phyloP scores from a whole-genome alignment of 2,797 vertebrate species.

The Muraenolepis orangiensis region DNA sequence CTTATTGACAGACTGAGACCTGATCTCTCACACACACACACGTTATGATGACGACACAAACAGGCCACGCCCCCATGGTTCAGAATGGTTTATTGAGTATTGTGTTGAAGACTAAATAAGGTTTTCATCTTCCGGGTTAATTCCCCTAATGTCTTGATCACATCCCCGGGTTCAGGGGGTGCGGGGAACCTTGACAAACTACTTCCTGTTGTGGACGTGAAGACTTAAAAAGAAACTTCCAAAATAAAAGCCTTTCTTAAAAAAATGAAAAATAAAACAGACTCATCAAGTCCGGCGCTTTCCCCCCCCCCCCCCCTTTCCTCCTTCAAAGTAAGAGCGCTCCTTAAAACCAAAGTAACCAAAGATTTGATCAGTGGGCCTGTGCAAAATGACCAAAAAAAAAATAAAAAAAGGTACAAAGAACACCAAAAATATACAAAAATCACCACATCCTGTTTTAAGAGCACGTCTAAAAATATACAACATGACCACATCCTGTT shows the following conservation, averaged over 20 bases:
- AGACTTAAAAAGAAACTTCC: conserved; percentile 17
- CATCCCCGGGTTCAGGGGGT: conserved; percentile 52
- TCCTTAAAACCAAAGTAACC: conserved; percentile 38
- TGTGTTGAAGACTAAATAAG: background rate
- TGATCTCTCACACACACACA: no score
- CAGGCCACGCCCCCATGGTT: no score
- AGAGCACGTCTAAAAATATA: conserved; percentile 25
- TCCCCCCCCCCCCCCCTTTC: no score
- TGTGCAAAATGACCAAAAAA: conserved; percentile 69
- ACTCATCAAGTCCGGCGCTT: conserved; percentile 42
- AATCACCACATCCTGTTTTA: conserved; percentile 30
- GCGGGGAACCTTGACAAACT: background rate
- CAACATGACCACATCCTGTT: conserved; percentile 27
- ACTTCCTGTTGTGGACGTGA: conserved; percentile 60
- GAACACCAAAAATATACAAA: conserved; percentile 9
- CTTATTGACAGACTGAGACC: no score
- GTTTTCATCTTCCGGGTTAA: conserved; percentile 50
- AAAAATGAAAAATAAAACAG: conserved; percentile 5
- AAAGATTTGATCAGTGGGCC: conserved; percentile 41
- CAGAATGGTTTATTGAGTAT: background rate
- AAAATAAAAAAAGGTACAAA: no score
- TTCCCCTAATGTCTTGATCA: conserved; percentile 65
- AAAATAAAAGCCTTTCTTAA: conserved; percentile 33
- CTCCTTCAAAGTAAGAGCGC: conserved; percentile 33
- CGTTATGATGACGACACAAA: no score